These are phyloP conservation scores for Poecilia picta DNA, from an alignment of 2,797 vertebrate genomes.

Conservation along the genomic window DNA sequence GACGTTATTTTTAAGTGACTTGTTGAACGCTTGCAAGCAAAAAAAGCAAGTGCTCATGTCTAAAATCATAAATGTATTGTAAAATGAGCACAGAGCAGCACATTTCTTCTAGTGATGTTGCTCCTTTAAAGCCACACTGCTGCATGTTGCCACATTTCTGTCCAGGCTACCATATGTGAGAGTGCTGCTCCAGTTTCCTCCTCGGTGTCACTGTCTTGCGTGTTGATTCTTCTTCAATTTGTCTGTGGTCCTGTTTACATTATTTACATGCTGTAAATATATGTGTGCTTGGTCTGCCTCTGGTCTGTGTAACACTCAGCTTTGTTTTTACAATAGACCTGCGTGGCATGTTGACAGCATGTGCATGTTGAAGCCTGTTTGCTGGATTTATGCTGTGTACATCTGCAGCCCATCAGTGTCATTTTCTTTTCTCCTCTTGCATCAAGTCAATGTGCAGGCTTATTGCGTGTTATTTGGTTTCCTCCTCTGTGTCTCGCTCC, in stretches of 20 bases:
- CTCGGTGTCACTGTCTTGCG: background rate
- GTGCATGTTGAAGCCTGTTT: constrained; percentile 23
- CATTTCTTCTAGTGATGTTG: background rate
- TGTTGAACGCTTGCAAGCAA: too few species aligned
- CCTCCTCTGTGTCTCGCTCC: constrained; percentile 5
- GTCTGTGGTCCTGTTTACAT: constrained; percentile 32
- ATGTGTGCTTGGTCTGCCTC: constrained; percentile 2
- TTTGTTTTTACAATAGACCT: background rate
- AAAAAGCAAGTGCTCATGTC: too few species aligned
- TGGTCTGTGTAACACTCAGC: constrained; percentile 18
- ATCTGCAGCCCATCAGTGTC: constrained; percentile 56
- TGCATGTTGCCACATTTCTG: background rate
- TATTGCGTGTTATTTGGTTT: constrained; percentile 31
- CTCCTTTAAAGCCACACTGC: constrained; percentile 5
- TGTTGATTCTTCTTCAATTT: constrained; percentile 25
- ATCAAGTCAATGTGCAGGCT: constrained; percentile 40
- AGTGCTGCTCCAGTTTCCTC: constrained; percentile 1
- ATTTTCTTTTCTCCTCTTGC: constrained; percentile 9
- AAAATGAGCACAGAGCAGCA: background rate
- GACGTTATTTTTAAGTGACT: background rate
- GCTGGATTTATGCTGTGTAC: constrained; percentile 25
- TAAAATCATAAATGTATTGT: constrained; percentile 15
- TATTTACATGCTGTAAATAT: constrained; percentile 25
- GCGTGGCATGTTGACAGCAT: constrained; percentile 8
- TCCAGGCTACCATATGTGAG: constrained; percentile 22